Conservation (phyloP, 2,888 invertebrate genomes). For the Poecilobothrus nobilitatus region DNA sequence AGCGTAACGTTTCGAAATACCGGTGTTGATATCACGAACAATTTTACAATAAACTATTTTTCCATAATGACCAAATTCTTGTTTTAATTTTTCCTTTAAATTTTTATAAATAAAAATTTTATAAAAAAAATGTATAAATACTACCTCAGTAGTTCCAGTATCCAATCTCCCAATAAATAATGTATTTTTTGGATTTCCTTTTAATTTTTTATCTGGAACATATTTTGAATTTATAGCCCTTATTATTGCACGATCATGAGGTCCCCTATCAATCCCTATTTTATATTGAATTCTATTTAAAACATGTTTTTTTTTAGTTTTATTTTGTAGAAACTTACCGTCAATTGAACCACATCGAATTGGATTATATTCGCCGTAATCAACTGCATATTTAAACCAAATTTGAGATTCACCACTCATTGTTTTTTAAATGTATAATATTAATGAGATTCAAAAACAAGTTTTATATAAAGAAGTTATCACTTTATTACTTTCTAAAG, state of each 20-base stretch:
- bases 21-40: slow-evolving; percentile 73
- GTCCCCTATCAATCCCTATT: slow-evolving; percentile 61
- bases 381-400: slow-evolving; percentile 51
- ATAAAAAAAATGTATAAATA: slow-evolving; percentile 5
- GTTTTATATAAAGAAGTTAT: too few relatives aligned
- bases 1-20: slow-evolving; percentile 71
- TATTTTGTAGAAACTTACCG: slow-evolving; percentile 42
- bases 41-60: slow-evolving; percentile 55
- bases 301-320: slow-evolving; percentile 4
- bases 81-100: slow-evolving; percentile 48
- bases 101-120: background rate
- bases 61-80: slow-evolving; percentile 57
- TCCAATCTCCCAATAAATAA: slow-evolving; percentile 68
- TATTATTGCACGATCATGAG: slow-evolving; percentile 70
- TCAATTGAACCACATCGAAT: slow-evolving; percentile 79
- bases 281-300: background rate
- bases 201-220: slow-evolving; percentile 54
- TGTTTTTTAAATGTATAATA: background rate
- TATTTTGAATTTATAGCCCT: slow-evolving; percentile 63
- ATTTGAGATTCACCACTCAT: slow-evolving; percentile 24
- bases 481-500: too few relatives aligned
- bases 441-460: background rate
- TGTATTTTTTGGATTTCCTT: slow-evolving; percentile 61
- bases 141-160: slow-evolving; percentile 54
- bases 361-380: slow-evolving; percentile 55